phyloP scores from a whole-genome alignment of 2,888 invertebrate genomes.

The Synergus gifuensis region DNA sequence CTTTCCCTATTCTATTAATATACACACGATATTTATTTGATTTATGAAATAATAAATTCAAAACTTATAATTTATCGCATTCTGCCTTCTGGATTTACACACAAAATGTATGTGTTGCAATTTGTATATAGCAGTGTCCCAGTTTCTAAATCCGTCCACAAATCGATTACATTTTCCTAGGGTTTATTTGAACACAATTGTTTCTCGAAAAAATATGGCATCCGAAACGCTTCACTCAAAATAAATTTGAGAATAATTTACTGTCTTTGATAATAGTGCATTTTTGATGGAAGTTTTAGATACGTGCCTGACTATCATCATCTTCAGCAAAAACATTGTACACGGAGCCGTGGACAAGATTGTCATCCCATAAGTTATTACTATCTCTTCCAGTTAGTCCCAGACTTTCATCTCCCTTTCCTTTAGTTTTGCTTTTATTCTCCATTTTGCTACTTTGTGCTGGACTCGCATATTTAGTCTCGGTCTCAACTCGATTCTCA shows the following conservation, averaged over 20 bases:
- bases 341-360: slow-evolving; percentile 11
- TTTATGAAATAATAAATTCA: background rate
- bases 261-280: background rate
- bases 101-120: background rate
- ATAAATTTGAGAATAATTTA: background rate
- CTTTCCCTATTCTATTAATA: background rate
- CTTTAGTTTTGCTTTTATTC: slow-evolving; percentile 10
- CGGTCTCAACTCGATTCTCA: background rate
- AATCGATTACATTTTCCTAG: slow-evolving; percentile 10
- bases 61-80: background rate
- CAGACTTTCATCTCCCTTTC: slow-evolving; percentile 1
- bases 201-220: background rate
- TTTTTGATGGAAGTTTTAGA: background rate
- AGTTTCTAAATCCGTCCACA: slow-evolving; percentile 27
- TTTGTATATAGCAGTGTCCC: background rate
- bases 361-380: slow-evolving; percentile 27
- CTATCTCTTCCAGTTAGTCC: slow-evolving; percentile 28
- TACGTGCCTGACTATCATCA: slow-evolving; percentile 1
- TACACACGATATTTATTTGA: background rate
- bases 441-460: slow-evolving; percentile 29
- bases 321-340: background rate
- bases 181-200: background rate
- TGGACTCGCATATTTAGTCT: slow-evolving; percentile 3
- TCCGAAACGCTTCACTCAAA: background rate
- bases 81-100: background rate